Evolutionary conservation across 2,797 vertebrate species (phyloP).

Genomic region (Percopsis omiscomaycus): DNA sequence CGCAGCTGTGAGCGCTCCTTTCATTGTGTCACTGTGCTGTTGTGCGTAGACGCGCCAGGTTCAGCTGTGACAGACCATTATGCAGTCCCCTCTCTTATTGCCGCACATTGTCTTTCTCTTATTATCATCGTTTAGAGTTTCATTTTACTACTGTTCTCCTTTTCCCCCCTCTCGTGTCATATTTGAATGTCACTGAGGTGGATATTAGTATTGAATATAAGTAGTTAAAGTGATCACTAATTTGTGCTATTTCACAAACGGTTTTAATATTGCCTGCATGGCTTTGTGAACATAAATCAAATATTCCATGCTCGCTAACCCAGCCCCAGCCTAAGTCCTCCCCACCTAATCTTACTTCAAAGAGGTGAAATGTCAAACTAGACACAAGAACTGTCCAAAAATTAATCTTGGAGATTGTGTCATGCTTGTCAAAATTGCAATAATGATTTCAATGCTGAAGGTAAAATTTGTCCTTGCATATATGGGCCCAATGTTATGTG

Average conservation of each 20-base stretch:
- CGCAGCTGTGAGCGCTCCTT: slow-evolving; percentile 66
- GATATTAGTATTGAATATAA: slow-evolving; percentile 17
- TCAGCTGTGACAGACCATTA: slow-evolving; percentile 26
- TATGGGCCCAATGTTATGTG: background rate
- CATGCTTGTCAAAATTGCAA: slow-evolving; percentile 22
- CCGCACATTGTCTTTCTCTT: background rate
- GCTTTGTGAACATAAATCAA: background rate
- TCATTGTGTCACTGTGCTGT: slow-evolving; percentile 48
- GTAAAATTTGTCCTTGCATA: background rate
- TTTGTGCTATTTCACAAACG: background rate
- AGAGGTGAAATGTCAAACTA: slow-evolving; percentile 6
- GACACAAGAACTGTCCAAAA: background rate
- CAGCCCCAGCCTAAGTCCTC: background rate
- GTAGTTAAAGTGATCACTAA: background rate
- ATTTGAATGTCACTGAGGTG: slow-evolving; percentile 2
- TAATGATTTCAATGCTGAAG: slow-evolving; percentile 17
- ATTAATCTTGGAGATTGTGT: background rate
- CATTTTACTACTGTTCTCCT: background rate
- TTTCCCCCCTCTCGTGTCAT: slow-evolving; percentile 1
- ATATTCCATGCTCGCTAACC: background rate
- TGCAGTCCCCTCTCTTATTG: slow-evolving; percentile 5
- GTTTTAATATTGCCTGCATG: background rate
- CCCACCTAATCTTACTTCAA: slow-evolving; percentile 7
- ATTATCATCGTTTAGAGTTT: background rate
- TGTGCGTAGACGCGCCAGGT: slow-evolving; percentile 46